Base-by-base conservation (phyloP, 2,888 invertebrate genomes). In the Helicoverpa assulta region DNA sequence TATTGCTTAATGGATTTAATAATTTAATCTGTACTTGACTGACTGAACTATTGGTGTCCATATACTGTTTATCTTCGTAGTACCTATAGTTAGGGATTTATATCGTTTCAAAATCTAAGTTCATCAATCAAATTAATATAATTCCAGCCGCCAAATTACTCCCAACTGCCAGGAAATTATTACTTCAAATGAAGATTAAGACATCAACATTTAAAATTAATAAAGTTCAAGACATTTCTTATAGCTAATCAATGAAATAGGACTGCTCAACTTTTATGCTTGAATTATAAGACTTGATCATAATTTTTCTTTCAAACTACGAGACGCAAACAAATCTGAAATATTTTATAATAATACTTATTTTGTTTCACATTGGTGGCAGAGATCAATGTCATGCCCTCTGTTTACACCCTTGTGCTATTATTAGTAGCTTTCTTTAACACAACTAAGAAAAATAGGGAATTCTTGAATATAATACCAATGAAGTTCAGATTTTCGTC, bases 311-410 rank as follows among this genome's bases (percentile, higher is more conserved):
- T 26, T 26, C 26, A 26, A 26, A 26, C 26, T 7, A 12, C 0
- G 4, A 50, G n/a, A 65, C 54, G 29, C 52, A 71, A 71, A 71
- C 52, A 71, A 7, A 58, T 50, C 33, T 55, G 40, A 40, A 51
- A 69, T 59, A 63, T 47, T n/a, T 26, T 33, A 73, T 33, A 56
- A 65, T 70, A 61, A 70, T 62, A 43, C n/a, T 47, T 6, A 43
- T 47, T 47, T 6, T 62, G 21, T 50, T 62, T 37, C 52, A 52
- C 47, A 10, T 37, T 21, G 21, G 29, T 47, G 21, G 47, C 6
- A 59, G 52, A 66, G 59, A 62, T 76, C 71, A 66, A 66, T 58
- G 58, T 76, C 76, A 59, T 58, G 52, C 40, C 66, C 51, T 58
- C 18, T n/a, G 8, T 33, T 33, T 33, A 62, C 51, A 62, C 54